These are phyloP conservation scores for Pygmarrhopalites habei DNA, from an alignment of 1,140 invertebrate species.

Conservation along the genomic window DNA sequence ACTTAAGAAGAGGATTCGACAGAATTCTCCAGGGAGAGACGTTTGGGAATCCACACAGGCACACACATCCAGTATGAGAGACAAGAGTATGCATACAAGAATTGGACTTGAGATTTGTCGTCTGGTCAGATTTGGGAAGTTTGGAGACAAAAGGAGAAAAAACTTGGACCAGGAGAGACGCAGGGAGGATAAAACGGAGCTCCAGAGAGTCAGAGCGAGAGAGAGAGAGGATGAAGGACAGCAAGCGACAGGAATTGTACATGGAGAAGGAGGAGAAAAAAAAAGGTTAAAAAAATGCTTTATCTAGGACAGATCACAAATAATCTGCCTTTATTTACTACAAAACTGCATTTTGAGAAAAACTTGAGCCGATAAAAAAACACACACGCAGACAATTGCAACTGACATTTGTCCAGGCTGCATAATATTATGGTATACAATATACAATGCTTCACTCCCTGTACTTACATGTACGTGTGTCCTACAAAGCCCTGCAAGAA, in stretches of 20 bases:
- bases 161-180: not conserved
- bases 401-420: no score
- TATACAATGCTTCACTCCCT: no score
- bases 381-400: conserved; percentile 10
- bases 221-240: not conserved
- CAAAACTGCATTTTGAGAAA: conserved; percentile 23
- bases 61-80: not conserved
- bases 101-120: not conserved
- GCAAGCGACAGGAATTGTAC: not conserved
- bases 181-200: not conserved
- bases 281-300: conserved; percentile 7
- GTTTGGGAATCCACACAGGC: not conserved
- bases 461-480: no score
- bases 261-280: not conserved
- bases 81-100: not conserved
- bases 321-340: conserved; percentile 27
- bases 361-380: conserved; percentile 13
- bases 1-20: no score
- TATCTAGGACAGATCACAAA: conserved; percentile 25
- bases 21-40: no score
- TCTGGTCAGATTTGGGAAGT: not conserved
- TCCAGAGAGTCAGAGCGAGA: not conserved
- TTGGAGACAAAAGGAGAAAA: not conserved
- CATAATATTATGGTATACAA: no score
- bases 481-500: no score